Evolutionary conservation across 2,888 invertebrate genomes (phyloP), one percentile per base, ranked within the genome.

Genomic region (Ophonus ardosiacus): DNA sequence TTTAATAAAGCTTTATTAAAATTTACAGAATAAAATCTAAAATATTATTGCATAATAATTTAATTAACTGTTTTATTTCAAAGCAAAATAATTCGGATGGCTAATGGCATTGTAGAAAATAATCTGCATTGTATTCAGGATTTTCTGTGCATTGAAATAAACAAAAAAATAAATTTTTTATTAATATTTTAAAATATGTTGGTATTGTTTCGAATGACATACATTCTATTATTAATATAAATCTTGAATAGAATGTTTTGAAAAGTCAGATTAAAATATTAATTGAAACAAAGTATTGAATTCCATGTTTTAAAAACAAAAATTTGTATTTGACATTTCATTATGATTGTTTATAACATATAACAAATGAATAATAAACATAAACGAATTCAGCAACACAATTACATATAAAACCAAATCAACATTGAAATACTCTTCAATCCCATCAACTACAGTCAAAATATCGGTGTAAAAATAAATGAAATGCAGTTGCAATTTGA

Each of bases 401-500:
- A 51, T 51, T 63, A 63, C 24, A 21, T 61, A 7, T 61, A 61
- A 61, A 63, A 38, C 38, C 13, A 68, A 6, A 68, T 38, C 15
- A 31, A 31, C 68, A 68, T 68, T 24, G 10, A 68, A 68, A 68
- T 68, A 68, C 68, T 68, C 24, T 68, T 68, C 38, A n/a, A 38
- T 68, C 38, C 15, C 15, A 68, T 7, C 24, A 68, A 65, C 65
- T 38, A 31, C 38, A 24, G 31, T 65, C 65, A 31, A 65, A 68
- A 68, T 68, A 68, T 24, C 63, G 4, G 24, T 68, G 43, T 74
- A 74, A 74, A 74, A 74, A 74, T 74, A 74, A 74, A 43, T 74
- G 43, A 43, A 74, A 74, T 74, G 71, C 43, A 74, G 6, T 43
- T 74, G 71, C 71, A 74, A 74, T 74, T 74, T 74, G 71, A 74